A percentile compares a stretch with the other conserved stretches of the same genome.
Evolutionary conservation across 2,888 invertebrate species (phyloP).

Genomic region (Clistopyga incitator): DNA sequence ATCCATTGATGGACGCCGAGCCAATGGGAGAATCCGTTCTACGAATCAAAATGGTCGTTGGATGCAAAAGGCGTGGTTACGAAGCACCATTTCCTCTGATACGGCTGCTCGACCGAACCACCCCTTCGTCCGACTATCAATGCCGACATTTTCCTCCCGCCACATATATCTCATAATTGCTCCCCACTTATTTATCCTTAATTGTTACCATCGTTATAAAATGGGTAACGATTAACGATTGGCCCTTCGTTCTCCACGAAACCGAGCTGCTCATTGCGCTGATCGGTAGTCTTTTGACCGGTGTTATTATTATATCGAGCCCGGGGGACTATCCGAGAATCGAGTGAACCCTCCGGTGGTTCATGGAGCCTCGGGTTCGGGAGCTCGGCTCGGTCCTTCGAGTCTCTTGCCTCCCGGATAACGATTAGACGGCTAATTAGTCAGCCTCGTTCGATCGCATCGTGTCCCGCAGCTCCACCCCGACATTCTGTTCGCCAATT

Average conservation of each 20-base stretch:
- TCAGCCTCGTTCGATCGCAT: constrained; percentile 37
- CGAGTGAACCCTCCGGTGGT: neutral
- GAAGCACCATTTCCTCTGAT: constrained; percentile 48
- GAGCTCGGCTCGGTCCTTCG: neutral
- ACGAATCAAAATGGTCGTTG: constrained; percentile 55
- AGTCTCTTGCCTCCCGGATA: constrained; percentile 42
- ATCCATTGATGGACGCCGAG: constrained; percentile 50
- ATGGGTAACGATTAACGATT: constrained; percentile 32
- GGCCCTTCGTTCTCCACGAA: constrained; percentile 20
- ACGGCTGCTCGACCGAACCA: constrained; percentile 44
- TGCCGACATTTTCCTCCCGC: constrained; percentile 33
- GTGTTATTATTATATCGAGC: constrained; percentile 17
- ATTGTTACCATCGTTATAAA: constrained; percentile 20
- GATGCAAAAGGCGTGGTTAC: constrained; percentile 65
- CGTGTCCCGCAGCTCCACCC: constrained; percentile 36
- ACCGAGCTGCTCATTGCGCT: neutral
- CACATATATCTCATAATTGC: constrained; percentile 48
- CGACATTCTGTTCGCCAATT: constrained; percentile 50
- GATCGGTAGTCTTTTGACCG: constrained; percentile 3
- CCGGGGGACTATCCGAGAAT: constrained; percentile 27
- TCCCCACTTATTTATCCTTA: constrained; percentile 10
- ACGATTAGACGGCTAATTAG: constrained; percentile 61
- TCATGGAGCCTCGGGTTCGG: neutral
- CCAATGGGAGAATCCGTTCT: constrained; percentile 38
- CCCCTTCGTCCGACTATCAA: constrained; percentile 22